Base-by-base conservation (phyloP, 2,797 vertebrate species). In the Orestias chungarensis region DNA sequence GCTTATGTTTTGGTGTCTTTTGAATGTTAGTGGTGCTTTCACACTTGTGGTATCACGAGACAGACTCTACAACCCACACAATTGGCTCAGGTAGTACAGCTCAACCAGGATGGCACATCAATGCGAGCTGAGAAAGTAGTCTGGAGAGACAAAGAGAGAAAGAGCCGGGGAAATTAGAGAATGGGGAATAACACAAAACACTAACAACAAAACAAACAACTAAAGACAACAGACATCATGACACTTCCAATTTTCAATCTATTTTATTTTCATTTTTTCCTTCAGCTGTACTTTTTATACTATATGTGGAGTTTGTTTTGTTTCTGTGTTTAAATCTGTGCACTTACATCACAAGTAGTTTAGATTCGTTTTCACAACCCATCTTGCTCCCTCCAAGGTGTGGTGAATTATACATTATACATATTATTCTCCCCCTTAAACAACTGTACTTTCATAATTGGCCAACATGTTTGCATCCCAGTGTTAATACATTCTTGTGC, bases 371-470 rank as follows among this genome's bases (percentile, higher is more conserved):
- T 46, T 83, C 87, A 80, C 75, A 69, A 85, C 76, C 90, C 85
- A 89, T 92, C 82, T 78, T 87, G 69, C 68, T 76, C 73, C 83
- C 81, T 76, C 70, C 27, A 46, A 86, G 73, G 79, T 76, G 35
- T 72, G 80, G 86, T 88, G 77, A 87, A 86, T 86, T 89, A 90
- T 81, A 84, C 79, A 80, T 74, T 79, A 27, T 27, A 27, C 12
- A 5, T 52, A 68, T 40, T 80, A 68, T 69, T 64, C 14, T 64
- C 65, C 47, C 61, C 70, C 31, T 40, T 70, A 80, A 64, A n/a
- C 40, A 78, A 66, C 70, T 70, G 23, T 52, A 9, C 20, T 62
- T 64, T 17, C 42, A 78, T 8, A 55, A 5, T 43, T 44, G 49
- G 20, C 50, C 57, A 38, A 25, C 68, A 50, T 64, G 40, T 27